Evolutionary conservation across 23 tunicate genomes (phyloP).

Genomic region (Corella eumyota): DNA sequence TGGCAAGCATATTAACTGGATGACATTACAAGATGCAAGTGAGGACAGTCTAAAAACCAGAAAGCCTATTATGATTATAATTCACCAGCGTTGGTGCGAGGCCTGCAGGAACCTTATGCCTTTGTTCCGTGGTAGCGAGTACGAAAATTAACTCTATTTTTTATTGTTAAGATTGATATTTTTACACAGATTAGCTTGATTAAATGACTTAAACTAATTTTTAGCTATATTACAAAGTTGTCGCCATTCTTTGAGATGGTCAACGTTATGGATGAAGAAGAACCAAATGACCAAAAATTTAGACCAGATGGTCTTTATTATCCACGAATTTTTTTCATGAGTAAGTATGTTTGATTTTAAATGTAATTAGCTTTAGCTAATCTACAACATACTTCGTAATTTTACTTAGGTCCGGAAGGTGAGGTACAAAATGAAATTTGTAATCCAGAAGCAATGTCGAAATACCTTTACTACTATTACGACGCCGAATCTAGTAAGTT

Average conservation of each 20-base stretch:
- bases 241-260: slow-evolving; percentile 52
- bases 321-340: slow-evolving; percentile 41
- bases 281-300: slow-evolving; percentile 32
- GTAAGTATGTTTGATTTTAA: slow-evolving; percentile 15
- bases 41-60: slow-evolving; percentile 23
- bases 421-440: slow-evolving; percentile 28
- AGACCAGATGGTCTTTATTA: slow-evolving; percentile 39
- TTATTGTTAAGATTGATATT: no score
- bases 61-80: slow-evolving; percentile 35
- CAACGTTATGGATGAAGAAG: slow-evolving; percentile 51
- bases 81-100: slow-evolving; percentile 61
- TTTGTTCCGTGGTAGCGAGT: slow-evolving; percentile 26
- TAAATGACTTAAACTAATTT: not conserved
- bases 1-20: slow-evolving; percentile 46
- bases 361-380: not conserved
- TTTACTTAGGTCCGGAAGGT: slow-evolving; percentile 38
- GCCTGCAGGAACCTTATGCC: slow-evolving; percentile 51
- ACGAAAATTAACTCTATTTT: no score
- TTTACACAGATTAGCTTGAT: no score
- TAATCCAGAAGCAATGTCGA: slow-evolving; percentile 15
- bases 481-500: slow-evolving; percentile 33
- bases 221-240: not conserved
- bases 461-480: slow-evolving; percentile 22
- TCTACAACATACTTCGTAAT: not conserved
- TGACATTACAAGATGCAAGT: slow-evolving; percentile 16